phyloP scores from a whole-genome alignment of 2,113 vertebrate genomes.

The Cavia aperea region DNA sequence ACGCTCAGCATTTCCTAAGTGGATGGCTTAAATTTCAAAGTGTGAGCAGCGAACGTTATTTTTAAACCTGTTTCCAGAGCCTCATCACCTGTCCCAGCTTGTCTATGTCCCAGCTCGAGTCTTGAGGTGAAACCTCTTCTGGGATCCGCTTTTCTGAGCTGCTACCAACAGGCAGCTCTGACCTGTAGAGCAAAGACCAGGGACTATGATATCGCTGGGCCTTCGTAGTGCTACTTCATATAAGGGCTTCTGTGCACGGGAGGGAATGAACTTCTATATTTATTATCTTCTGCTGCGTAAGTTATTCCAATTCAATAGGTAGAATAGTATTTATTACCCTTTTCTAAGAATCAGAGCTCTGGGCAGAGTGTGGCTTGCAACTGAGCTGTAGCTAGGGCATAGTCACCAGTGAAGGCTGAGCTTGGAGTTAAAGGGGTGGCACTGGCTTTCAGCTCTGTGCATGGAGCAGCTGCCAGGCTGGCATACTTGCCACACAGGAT shows the following conservation, averaged over 20 bases:
- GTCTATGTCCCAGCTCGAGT: background rate
- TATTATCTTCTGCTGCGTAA: background rate
- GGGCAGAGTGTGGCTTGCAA: background rate
- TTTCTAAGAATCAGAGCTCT: background rate
- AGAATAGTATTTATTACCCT: background rate
- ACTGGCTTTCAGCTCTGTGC: background rate
- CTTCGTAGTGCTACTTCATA: background rate
- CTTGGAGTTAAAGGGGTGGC: no score
- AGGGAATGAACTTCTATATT: background rate
- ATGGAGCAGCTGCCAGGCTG: background rate
- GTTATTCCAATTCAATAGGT: background rate
- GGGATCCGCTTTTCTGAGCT: background rate
- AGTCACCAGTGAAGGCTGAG: background rate
- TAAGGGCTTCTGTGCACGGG: background rate
- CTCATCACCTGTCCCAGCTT: background rate
- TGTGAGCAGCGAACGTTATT: constrained; percentile 50
- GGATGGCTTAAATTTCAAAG: constrained; percentile 46
- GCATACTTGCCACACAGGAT: background rate
- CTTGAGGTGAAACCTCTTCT: background rate
- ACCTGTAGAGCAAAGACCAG: background rate
- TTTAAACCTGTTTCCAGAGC: constrained; percentile 51
- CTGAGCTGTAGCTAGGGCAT: background rate
- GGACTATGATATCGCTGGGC: background rate
- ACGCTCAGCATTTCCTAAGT: constrained; percentile 14
- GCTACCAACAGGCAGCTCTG: background rate